These are phyloP conservation scores for Ypsolopha sequella DNA, from an alignment of 2,888 invertebrate species.

Conservation along the genomic window DNA sequence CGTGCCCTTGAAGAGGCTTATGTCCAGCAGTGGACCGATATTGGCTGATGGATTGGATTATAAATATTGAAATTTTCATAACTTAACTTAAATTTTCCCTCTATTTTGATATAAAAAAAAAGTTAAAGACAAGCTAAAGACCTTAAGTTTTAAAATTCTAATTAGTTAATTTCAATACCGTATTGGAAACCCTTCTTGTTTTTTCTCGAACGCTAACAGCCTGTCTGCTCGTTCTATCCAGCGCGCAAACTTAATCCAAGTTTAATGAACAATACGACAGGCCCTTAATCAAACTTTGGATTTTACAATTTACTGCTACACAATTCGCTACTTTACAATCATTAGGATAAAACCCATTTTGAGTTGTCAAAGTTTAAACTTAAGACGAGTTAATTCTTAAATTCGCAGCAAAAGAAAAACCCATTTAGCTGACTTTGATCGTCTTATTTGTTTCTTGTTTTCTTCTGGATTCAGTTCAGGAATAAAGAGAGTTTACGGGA, in stretches of 20 bases:
- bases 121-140: too few species aligned
- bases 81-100: background rate
- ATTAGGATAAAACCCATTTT: constrained; percentile 16
- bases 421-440: constrained; percentile 65
- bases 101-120: constrained; percentile 17
- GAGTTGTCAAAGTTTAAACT: constrained; percentile 6
- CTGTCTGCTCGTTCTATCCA: constrained; percentile 67
- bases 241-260: constrained; percentile 70
- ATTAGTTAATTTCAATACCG: constrained; percentile 18
- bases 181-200: constrained; percentile 26
- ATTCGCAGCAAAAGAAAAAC: constrained; percentile 46
- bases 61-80: too few species aligned
- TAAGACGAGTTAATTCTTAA: constrained; percentile 18
- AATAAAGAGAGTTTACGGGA: constrained; percentile 20
- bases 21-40: too few species aligned
- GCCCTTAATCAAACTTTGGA: constrained; percentile 70
- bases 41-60: too few species aligned
- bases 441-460: constrained; percentile 63
- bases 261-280: constrained; percentile 72
- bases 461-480: constrained; percentile 28
- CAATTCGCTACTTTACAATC: constrained; percentile 24
- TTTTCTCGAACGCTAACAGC: constrained; percentile 66
- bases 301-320: constrained; percentile 30
- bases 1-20: background rate
- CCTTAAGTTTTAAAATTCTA: too few species aligned